These are phyloP conservation scores for Phyllostomus hastatus DNA, from an alignment of 2,113 vertebrate species.

Conservation along the genomic window DNA sequence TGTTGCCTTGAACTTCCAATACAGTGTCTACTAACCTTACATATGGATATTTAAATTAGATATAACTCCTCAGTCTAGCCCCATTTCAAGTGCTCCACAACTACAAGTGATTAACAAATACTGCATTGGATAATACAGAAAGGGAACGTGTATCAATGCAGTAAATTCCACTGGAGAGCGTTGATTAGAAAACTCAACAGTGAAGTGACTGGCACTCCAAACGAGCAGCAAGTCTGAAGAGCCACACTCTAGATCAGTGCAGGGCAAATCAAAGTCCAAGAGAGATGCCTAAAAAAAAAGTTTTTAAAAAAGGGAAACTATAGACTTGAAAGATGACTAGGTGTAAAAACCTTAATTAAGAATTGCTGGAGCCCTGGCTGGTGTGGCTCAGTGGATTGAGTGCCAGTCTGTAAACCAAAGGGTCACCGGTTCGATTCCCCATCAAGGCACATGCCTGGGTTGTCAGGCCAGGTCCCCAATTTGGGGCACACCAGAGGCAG, in stretches of 20 bases:
- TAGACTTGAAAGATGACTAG: not conserved
- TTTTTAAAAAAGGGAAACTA: not conserved
- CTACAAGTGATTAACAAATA: not conserved
- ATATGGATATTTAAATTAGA: not conserved
- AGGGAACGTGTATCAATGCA: not conserved
- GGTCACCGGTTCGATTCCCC: too few species aligned
- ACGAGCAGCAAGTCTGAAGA: not conserved
- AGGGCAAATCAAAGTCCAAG: not conserved
- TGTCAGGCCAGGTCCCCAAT: too few species aligned
- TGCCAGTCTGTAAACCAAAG: too few species aligned
- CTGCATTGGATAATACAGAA: not conserved
- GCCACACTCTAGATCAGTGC: not conserved
- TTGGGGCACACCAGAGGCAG: too few species aligned
- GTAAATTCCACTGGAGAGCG: not conserved
- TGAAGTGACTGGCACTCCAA: not conserved
- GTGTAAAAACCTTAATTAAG: not conserved
- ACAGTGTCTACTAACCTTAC: not conserved
- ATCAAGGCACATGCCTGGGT: too few species aligned
- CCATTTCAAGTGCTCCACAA: not conserved
- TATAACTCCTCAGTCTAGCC: not conserved
- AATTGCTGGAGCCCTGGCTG: not conserved
- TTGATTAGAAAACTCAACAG: not conserved
- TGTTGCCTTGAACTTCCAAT: not conserved
- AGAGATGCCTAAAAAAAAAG: not conserved
- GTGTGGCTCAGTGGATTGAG: too few species aligned